These are phyloP conservation scores for Esox lucius DNA, from an alignment of 2,797 vertebrate genomes.

Conservation along the genomic window DNA sequence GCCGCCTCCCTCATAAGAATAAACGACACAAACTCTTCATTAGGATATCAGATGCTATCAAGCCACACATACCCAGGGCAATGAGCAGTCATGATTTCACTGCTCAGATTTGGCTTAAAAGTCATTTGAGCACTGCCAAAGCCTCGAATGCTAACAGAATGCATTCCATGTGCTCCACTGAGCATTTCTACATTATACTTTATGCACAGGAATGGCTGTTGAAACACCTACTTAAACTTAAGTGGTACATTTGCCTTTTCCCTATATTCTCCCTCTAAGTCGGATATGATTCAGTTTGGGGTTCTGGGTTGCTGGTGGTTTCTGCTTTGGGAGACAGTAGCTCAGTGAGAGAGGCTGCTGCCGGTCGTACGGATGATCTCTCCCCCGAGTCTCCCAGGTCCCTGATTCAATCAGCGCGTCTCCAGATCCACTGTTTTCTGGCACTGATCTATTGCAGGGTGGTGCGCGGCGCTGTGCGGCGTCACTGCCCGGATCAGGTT, in stretches of 20 bases:
- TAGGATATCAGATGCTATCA: conserved; percentile 51
- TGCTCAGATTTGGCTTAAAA: conserved; percentile 24
- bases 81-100: conserved; percentile 22
- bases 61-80: conserved; percentile 30
- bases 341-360: conserved; percentile 21
- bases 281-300: not conserved
- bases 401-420: conserved; percentile 75
- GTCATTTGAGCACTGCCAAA: not conserved
- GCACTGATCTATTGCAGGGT: conserved; percentile 80
- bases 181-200: conserved; percentile 3
- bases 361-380: conserved; percentile 63
- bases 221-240: conserved; percentile 21
- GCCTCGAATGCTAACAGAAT: conserved; percentile 1
- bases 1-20: conserved; percentile 19
- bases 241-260: conserved; percentile 1
- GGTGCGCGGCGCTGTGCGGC: conserved; percentile 59
- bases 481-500: conserved; percentile 77
- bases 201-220: conserved; percentile 10
- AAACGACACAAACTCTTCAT: conserved; percentile 19
- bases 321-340: not conserved
- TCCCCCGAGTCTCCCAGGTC: conserved; percentile 62
- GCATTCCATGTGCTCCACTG: conserved; percentile 4
- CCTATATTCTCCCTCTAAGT: not conserved
- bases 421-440: conserved; percentile 71
- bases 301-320: not conserved